Evolutionary conservation across 1,140 invertebrate species (phyloP), one percentile per base, ranked within the genome.

Genomic region (Leucophenga varia): DNA sequence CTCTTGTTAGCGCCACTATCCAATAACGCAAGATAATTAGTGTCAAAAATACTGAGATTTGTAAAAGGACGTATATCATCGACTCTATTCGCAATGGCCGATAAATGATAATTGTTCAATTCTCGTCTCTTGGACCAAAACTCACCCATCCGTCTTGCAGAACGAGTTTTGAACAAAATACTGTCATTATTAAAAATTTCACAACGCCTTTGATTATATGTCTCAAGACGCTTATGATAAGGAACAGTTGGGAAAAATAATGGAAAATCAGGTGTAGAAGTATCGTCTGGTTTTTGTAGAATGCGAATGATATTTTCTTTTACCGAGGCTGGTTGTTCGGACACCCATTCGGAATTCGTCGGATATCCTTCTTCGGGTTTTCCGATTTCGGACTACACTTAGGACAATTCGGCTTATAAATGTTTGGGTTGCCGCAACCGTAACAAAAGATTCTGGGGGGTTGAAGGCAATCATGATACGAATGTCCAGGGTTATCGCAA

Each of bases 1-100:
- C 48, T 51, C 13, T 51, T 42, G 9, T 49, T 50, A 16, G 47
- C 43, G 0, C 47, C 52, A 6, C 43, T 47, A 32, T 55, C 43
- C 16, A 48, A 14, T 0, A 52, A 21, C 3, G 28, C 36, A 18
- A 30, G 4, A 14, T 34, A 40, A 13, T 4, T n/a, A 2, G 35
- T 8, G 21, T 31, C 32, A 10, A 45, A 28, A 2, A 52, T 34
- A 0, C 21, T 13, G 2, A 55, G 6, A 2, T 20, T 3, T 17
- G 21, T 39, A 19, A 48, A 48, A 16, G 49, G 49, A 8, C 54
- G 18, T 17, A 48, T 47, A 45, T 52, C 45, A 40, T 18, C 21
- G 0, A 8, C 19, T 13, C 35, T 35, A 1, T 47, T 3, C 22
- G 31, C 16, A 1, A 45, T 22, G 2, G 31, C 41, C 6, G 44